Percentiles rank a stretch among this genome's conserved stretches.
These are phyloP conservation scores for Physella acuta DNA, from an alignment of 1,140 invertebrate genomes.

Conservation along the genomic window DNA sequence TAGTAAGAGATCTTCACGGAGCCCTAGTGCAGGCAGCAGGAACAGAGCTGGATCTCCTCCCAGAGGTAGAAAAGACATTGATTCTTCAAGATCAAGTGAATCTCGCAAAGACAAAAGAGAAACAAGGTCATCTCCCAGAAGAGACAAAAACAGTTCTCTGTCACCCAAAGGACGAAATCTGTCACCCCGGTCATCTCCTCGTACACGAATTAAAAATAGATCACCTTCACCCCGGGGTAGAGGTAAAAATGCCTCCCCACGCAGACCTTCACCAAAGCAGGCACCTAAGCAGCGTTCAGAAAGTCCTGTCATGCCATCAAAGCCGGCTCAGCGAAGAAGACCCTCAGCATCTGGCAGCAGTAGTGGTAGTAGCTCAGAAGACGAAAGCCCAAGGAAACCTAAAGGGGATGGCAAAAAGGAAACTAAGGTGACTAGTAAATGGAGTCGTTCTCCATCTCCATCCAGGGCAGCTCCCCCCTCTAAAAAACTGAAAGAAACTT, in stretches of 20 bases:
- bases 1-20: not conserved
- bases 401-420: constrained; percentile 8
- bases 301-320: not conserved
- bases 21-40: not conserved
- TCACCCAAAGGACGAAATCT: not conserved
- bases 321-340: not conserved
- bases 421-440: not conserved
- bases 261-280: not conserved
- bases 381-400: constrained; percentile 5
- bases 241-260: constrained; percentile 3
- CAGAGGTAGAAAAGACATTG: not conserved
- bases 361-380: constrained; percentile 22
- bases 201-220: too few relatives aligned
- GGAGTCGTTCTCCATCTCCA: not conserved
- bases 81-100: not conserved
- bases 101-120: constrained; percentile 7
- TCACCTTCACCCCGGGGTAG: not conserved
- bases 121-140: constrained; percentile 1
- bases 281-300: not conserved
- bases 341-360: constrained; percentile 14
- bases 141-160: not conserved
- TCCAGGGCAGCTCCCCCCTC: not conserved
- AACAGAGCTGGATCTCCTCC: not conserved
- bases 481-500: constrained; percentile 6
- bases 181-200: constrained; percentile 5